Conservation (phyloP, 2,113 vertebrate species). For the Conger conger region DNA sequence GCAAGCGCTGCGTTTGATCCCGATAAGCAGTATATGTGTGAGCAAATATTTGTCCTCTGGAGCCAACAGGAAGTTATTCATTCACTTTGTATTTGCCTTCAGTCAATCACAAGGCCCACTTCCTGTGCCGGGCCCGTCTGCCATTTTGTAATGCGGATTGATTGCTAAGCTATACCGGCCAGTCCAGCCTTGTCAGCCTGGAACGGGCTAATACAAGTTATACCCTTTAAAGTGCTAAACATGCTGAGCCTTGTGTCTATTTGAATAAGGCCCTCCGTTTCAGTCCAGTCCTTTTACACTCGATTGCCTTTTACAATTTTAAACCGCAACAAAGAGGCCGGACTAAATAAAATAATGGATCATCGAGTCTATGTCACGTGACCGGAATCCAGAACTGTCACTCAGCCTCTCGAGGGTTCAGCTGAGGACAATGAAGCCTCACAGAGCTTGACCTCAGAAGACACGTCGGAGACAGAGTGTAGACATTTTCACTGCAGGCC, state of each 20-base stretch:
- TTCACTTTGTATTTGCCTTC: conserved; percentile 2
- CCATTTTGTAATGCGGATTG: background rate
- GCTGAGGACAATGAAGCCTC: background rate
- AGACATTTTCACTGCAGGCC: background rate
- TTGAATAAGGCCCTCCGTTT: background rate
- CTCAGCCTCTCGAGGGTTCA: background rate
- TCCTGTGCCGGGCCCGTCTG: background rate
- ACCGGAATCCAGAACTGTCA: background rate
- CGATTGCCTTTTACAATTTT: background rate
- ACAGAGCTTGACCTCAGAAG: background rate
- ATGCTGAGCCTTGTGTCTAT: background rate
- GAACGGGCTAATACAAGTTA: background rate
- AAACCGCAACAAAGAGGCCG: background rate
- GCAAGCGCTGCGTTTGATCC: background rate
- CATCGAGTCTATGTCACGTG: background rate
- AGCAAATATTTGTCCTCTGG: conserved; percentile 4
- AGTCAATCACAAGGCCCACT: background rate
- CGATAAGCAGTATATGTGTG: conserved; percentile 8
- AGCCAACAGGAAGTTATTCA: conserved; percentile 20
- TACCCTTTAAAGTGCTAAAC: background rate
- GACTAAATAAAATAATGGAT: background rate
- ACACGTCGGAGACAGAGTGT: background rate
- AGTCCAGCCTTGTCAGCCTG: background rate
- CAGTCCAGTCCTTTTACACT: background rate
- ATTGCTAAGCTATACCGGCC: background rate